Evolutionary conservation across 2,797 vertebrate species (phyloP).

Genomic region (Salmo trutta): DNA sequence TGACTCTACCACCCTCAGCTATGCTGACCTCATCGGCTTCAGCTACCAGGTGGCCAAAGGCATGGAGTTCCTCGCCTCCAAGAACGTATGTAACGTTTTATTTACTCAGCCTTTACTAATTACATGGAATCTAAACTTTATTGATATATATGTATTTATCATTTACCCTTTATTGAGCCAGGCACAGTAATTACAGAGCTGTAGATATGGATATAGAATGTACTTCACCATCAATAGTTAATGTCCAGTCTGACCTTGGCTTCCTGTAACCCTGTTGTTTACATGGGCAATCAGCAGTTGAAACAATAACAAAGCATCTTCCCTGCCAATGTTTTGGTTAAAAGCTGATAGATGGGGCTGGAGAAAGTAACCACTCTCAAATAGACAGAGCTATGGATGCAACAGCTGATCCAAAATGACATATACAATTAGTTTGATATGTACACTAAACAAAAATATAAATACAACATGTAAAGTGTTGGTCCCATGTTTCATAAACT

Average conservation of each 20-base stretch:
- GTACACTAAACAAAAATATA: too few species aligned
- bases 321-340: too few species aligned
- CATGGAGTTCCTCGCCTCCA: constrained; percentile 98
- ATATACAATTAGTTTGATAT: too few species aligned
- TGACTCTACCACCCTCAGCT: constrained; percentile 87
- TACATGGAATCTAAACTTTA: background rate
- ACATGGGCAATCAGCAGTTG: too few species aligned
- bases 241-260: background rate
- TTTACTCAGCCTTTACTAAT: background rate
- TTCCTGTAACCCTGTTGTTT: background rate
- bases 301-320: too few species aligned
- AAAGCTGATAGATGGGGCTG: too few species aligned
- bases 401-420: too few species aligned
- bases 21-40: constrained; percentile 91
- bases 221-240: background rate
- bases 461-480: too few species aligned
- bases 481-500: too few species aligned
- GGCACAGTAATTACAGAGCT: background rate
- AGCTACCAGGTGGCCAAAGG: constrained; percentile 98
- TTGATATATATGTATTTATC: background rate
- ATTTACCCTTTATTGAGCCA: background rate
- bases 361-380: too few species aligned
- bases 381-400: too few species aligned
- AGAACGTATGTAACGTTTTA: constrained; percentile 82
- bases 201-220: background rate